These are phyloP conservation scores for Calonectris borealis DNA, from an alignment of 2,113 vertebrate genomes.

Conservation along the genomic window DNA sequence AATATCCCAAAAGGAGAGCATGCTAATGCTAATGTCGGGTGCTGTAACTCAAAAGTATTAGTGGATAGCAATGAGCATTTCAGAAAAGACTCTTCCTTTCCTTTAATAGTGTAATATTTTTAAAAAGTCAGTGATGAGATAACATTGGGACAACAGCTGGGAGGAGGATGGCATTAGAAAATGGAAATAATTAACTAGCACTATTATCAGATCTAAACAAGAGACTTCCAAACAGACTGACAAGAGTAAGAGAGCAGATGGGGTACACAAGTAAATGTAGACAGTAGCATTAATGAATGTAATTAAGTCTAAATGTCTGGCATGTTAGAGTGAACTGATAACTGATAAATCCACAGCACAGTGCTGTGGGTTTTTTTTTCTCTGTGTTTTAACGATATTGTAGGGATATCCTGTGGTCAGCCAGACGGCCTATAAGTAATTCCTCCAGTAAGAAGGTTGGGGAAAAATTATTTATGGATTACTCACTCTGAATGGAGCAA, in stretches of 20 bases:
- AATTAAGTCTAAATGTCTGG: not conserved
- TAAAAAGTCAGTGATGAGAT: not conserved
- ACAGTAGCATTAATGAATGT: not conserved
- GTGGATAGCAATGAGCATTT: not conserved
- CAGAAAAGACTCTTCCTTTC: not conserved
- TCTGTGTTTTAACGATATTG: not conserved
- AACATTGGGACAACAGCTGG: not conserved
- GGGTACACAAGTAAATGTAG: not conserved
- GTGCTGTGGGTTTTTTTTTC: not conserved
- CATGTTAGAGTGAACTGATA: not conserved
- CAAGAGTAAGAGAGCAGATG: not conserved
- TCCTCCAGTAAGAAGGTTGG: not conserved
- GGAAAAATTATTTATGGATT: not conserved
- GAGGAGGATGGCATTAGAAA: not conserved
- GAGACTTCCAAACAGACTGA: not conserved
- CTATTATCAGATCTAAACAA: not conserved
- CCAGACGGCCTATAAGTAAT: not conserved
- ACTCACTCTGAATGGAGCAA: not conserved
- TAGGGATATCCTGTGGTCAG: not conserved
- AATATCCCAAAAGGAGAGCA: not conserved
- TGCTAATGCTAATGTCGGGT: not conserved
- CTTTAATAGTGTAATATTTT: not conserved
- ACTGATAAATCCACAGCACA: not conserved
- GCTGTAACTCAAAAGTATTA: not conserved
- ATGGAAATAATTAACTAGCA: not conserved